Base-by-base conservation (phyloP, 2,113 vertebrate genomes). In the Podilymbus podiceps region DNA sequence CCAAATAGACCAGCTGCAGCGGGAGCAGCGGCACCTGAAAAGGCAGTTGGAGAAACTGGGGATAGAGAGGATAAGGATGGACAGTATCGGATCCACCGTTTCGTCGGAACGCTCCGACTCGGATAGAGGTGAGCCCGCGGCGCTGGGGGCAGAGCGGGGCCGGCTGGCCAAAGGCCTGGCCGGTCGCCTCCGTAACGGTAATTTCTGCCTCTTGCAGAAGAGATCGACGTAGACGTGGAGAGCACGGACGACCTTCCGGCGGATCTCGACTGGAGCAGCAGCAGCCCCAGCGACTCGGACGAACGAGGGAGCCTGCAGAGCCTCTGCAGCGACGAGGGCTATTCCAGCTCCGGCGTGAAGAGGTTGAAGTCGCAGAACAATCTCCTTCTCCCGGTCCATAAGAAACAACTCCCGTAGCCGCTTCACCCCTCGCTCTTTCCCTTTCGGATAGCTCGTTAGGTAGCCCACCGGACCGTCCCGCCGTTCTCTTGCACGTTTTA, bases 31-130 rank as follows among this genome's bases (percentile, higher is more conserved):
- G 50, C 99, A 99, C 97, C 98, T 99, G 93, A 98, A 98, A 91
- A 98, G 99, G 97, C 99, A 99, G 85, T 98, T 99, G 98, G 99
- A 99, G 97, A 99, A 99, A 96, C 98, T 99, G 97, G 99, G 99
- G 5, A 97, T 99, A 33, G 99, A 99, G 98, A 98, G 99, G 94
- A 97, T 98, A 15, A 98, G 99, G 62, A 99, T 98, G 98, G 99
- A 99, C 98, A 99, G 99, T 52, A 98, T 98, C 5, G 98, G 99
- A 75, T 99, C 99, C 60, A 97, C 98, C 0, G 90, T 97, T 20
- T 99, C 98, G 60, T 99, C 99, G 0, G 99, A 99, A 81, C 99
- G 98, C 93, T 99, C 99, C 0, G 99, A 99, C 94, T 99, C 99
- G 0, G 99, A 99, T 60, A 98, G 98, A 98, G 99, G 99, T 99